Base-by-base conservation (phyloP, 1,140 invertebrate genomes). In the Globodera rostochiensis region DNA sequence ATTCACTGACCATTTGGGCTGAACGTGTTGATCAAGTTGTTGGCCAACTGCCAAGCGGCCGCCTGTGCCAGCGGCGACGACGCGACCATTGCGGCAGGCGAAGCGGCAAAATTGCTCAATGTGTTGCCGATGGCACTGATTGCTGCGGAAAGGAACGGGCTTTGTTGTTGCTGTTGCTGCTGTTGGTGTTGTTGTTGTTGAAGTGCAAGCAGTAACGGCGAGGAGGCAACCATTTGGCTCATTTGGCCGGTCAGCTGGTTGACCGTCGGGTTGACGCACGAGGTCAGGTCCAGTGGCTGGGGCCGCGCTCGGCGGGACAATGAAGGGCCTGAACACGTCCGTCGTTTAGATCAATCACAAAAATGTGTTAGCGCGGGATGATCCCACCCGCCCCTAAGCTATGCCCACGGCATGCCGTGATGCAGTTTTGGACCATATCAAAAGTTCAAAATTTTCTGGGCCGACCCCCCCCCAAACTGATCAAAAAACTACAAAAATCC, bases 261-360 rank as follows among this genome's bases (percentile, higher is more conserved):
- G 36, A 77, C 74, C 6, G 57, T 45, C 25, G 83, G 45, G 78
- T 85, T 84, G 21, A 73, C 80, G 25, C 81, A 73, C 46, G 77
- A 83, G 25, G 84, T 85, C 71, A 85, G 67, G 69, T 85, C 84
- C 21, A 85, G 74, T 21, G 84, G 84, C 50, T 86, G 84, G 11
- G 85, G 85, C 49, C 86, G 86, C 53, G 76, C 80, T 15, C 86
- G 83, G 8, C 85, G 80, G 25, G 86, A 83, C 19, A 87, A 57
- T 8, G 64, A 74, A 5, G 53, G 75, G 9, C 79, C 78, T 73
- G 45, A 60, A 64, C 64, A 47, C 15, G 46, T 11, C 25, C 25
- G 75, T 13, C 84, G n/a, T 57, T 73, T 21, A 53, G 80, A 77
- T 45, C 73, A 11, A 25, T 69, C 36, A 19, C 13, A 6, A 9